Base-by-base conservation (phyloP, 2,797 vertebrate species). In the Sorex maritimensis region DNA sequence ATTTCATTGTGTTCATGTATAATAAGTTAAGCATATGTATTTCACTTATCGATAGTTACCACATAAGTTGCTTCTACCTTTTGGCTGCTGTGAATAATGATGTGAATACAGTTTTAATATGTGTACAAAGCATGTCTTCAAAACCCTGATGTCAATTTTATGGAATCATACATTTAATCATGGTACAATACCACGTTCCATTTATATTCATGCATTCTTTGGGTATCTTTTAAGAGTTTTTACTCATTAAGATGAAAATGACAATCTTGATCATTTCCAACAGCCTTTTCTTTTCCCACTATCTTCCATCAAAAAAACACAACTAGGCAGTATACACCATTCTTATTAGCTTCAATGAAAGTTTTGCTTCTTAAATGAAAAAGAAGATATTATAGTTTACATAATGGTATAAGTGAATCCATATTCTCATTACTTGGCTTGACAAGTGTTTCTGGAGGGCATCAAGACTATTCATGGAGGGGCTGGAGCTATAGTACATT, bases 341-440 rank as follows among this genome's bases (percentile, higher is more conserved):
- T 89, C 30, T 49, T 7, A 78, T 65, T 58, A 55, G 23, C 5
- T 26, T 73, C 26, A 86, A 26, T 19, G 52, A 95, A n/a, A 49
- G 8, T 83, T 93, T 92, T 84, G 5, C 84, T 91, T 93, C 81
- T 95, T 88, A 77, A 96, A 82, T 65, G 52, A 67, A 82, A 79
- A 85, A 92, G 46, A 90, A 77, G 13, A 58, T 84, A 26, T 94
- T 65, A 73, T 79, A 73, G 77, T 82, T 93, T 80, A 24, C 21
- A 72, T 92, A 91, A 85, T 78, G 65, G 44, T 92, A 84, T 65
- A 86, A 72, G 79, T 79, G 68, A 55, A 94, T 23, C 49, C 44
- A 63, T 87, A 17, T 49, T 81, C 72, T 95, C 55, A 30, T 86
- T 94, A 93, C 86, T 88, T 77, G 67, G 1, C 30, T 12, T 24